Conservation (phyloP, 2,888 invertebrate species). For the Pandemis cinnamomeana region DNA sequence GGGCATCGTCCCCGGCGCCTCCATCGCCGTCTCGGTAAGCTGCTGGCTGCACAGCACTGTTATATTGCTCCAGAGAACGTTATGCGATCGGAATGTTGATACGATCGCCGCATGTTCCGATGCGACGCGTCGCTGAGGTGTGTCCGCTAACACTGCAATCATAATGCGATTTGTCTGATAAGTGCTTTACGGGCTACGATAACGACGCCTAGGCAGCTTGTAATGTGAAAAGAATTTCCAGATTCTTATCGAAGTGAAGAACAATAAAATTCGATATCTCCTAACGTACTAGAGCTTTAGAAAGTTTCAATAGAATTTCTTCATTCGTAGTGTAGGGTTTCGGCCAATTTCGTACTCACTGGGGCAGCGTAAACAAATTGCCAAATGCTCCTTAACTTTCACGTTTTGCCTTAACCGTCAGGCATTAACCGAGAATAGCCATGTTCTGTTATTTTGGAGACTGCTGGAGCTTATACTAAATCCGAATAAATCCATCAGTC, state of each 20-base stretch:
- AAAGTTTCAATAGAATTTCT: slow-evolving; percentile 48
- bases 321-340: slow-evolving; percentile 7
- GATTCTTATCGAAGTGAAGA: slow-evolving; percentile 63
- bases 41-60: slow-evolving; percentile 25
- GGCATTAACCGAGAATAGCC: slow-evolving; percentile 27
- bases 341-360: neutral
- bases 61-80: slow-evolving; percentile 53
- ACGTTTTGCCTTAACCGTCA: too few species aligned
- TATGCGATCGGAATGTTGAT: slow-evolving; percentile 66
- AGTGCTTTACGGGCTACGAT: slow-evolving; percentile 42
- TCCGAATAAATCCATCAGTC: slow-evolving; percentile 65
- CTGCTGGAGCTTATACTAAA: slow-evolving; percentile 44
- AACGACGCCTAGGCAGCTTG: slow-evolving; percentile 38
- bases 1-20: slow-evolving; percentile 69
- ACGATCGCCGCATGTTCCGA: slow-evolving; percentile 47
- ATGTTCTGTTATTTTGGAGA: slow-evolving; percentile 3
- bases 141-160: slow-evolving; percentile 50
- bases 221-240: slow-evolving; percentile 55
- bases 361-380: slow-evolving; percentile 1
- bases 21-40: slow-evolving; percentile 81
- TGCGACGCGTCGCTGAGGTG: slow-evolving; percentile 56
- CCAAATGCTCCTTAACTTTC: neutral
- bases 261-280: slow-evolving; percentile 53
- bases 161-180: slow-evolving; percentile 49
- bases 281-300: slow-evolving; percentile 51